These are phyloP conservation scores for Euplexia lucipara DNA, from an alignment of 2,888 invertebrate species.

Conservation along the genomic window DNA sequence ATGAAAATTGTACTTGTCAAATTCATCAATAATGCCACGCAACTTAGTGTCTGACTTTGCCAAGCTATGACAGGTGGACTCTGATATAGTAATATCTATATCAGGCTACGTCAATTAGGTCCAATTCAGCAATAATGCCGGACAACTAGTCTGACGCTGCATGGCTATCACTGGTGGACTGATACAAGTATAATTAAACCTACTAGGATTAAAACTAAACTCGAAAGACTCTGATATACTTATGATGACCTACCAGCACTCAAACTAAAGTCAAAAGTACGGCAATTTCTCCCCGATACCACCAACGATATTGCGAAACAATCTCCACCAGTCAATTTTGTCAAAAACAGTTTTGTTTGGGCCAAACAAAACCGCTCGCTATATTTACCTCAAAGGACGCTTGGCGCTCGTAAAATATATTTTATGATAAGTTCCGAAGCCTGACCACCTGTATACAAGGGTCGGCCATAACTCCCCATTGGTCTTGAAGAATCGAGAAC, in stretches of 20 bases:
- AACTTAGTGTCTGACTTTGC: too few species aligned
- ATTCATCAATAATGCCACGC: too few species aligned
- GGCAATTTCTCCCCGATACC: not conserved
- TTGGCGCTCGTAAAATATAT: slow-evolving; percentile 57
- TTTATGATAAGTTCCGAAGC: slow-evolving; percentile 58
- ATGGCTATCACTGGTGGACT: too few species aligned
- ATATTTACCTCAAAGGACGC: slow-evolving; percentile 53
- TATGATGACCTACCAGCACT: too few species aligned
- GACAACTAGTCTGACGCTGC: too few species aligned
- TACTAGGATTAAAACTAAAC: too few species aligned
- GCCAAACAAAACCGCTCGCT: slow-evolving; percentile 29
- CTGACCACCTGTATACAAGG: slow-evolving; percentile 59
- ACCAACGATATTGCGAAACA: slow-evolving; percentile 14
- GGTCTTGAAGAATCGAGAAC: slow-evolving; percentile 56
- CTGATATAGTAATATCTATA: too few species aligned
- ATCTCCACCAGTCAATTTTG: slow-evolving; percentile 47
- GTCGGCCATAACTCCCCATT: slow-evolving; percentile 47
- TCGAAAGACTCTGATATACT: not conserved
- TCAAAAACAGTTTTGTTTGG: slow-evolving; percentile 48
- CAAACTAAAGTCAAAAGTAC: not conserved
- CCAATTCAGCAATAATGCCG: too few species aligned
- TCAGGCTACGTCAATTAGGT: too few species aligned
- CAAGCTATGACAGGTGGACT: too few species aligned
- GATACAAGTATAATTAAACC: too few species aligned
- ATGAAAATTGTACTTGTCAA: too few species aligned